Evolutionary conservation across 2,797 vertebrate genomes (phyloP), one percentile per base, ranked within the genome.

Genomic region (Eulemur albifrons): DNA sequence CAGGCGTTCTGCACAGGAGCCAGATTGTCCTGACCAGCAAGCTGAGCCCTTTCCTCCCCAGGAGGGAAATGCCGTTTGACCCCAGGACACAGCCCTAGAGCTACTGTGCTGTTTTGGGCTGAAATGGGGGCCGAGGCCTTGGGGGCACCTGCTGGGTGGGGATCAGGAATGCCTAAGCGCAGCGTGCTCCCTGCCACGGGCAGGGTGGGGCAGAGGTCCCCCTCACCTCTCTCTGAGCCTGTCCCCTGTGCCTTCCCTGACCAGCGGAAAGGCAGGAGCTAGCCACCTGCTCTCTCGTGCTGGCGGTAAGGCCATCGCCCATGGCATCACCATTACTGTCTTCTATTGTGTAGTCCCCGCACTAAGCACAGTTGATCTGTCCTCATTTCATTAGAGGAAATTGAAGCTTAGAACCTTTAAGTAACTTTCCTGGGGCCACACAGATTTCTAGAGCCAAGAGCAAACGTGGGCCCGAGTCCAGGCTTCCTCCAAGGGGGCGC

Each of bases 221-320:
- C 54, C 15, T 7, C 27, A 1, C 2, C 43, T 43, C 9, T 43
- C 43, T 43, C 9, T 14, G 11, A 40, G 35, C 2, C 23, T 67
- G 21, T 54, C 77, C 69, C 43, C 52, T 9, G 63, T 18, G n/a
- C 32, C 63, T 18, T 65, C 32, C 15, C 63, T 43, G 21, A 21
- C 30, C 2, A 0, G 17, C 15, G 32, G 57, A 30, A 30, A 50
- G 20, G 25, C 10, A 18, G 12, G 52, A 6, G 45, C n/a, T 2
- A 1, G 23, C 35, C 0, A 8, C 27, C 21, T 17, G 27, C 45
- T 50, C 15, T 5, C 15, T 15, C 10, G 21, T 12, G 21, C 1
- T 35, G 43, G 23, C 4, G 7, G 40, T 38, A 3, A 45, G 0
- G 12, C 30, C 17, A 0, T 30, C 1, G 7, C 38, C 14, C 0